Percentiles rank a stretch among this genome's conserved stretches.
phyloP scores from a whole-genome alignment of 1,140 invertebrate genomes.

The Limonius californicus region DNA sequence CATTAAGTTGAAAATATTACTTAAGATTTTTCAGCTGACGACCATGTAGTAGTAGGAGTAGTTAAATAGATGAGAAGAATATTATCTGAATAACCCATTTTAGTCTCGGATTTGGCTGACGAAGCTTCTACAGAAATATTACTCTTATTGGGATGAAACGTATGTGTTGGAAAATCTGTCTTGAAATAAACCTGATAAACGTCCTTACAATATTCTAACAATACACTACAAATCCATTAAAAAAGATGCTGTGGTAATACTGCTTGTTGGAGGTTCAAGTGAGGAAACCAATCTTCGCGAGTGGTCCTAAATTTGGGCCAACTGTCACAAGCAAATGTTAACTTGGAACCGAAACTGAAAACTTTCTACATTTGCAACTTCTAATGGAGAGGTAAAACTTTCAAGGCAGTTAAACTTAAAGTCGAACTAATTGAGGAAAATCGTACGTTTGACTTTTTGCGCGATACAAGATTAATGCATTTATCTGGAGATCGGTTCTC shows the following conservation, averaged over 20 bases:
- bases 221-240: neutral
- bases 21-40: too few relatives aligned
- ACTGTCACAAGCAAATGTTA: slow-evolving; percentile 3
- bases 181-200: too few relatives aligned
- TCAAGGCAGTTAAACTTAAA: neutral
- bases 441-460: neutral
- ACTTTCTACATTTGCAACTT: slow-evolving; percentile 7
- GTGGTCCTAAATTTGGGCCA: slow-evolving; percentile 3
- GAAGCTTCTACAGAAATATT: too few relatives aligned
- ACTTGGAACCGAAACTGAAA: neutral
- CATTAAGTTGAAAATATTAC: too few relatives aligned
- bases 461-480: slow-evolving; percentile 3
- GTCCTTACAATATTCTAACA: too few relatives aligned
- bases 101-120: too few relatives aligned
- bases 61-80: too few relatives aligned
- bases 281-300: slow-evolving; percentile 2
- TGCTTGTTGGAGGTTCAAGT: neutral
- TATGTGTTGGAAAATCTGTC: too few relatives aligned
- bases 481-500: neutral
- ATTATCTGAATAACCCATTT: too few relatives aligned
- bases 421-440: neutral
- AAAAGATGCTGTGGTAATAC: neutral
- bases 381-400: slow-evolving; percentile 10
- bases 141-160: too few relatives aligned
- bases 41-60: too few relatives aligned